phyloP scores from a whole-genome alignment of 2,888 invertebrate species.

The Megastigmus dorsalis region DNA sequence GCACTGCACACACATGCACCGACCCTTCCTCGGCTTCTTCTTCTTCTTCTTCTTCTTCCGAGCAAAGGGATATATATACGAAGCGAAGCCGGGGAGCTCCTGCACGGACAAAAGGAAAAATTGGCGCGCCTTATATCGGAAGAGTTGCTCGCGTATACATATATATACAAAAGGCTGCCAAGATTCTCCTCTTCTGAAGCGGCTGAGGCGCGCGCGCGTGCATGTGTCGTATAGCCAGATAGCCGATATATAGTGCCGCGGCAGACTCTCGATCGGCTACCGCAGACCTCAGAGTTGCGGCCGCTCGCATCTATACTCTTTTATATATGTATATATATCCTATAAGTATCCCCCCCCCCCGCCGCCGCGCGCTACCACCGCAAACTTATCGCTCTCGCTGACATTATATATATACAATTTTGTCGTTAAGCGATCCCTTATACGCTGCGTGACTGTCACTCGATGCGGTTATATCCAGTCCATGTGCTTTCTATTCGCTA shows the following conservation, averaged over 20 bases:
- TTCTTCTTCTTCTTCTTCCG: constrained; percentile 20
- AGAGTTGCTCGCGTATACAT: constrained; percentile 60
- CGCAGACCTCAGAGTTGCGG: no score
- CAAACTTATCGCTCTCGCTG: not conserved
- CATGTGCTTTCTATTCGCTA: no score
- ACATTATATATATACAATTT: constrained; percentile 23
- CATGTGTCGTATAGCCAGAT: constrained; percentile 58
- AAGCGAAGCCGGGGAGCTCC: constrained; percentile 15
- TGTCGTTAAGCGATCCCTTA: not conserved
- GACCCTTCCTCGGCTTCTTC: no score
- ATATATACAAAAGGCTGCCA: constrained; percentile 61
- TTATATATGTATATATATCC: no score
- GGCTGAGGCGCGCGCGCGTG: constrained; percentile 58
- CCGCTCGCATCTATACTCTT: constrained; percentile 57
- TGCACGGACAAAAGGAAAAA: constrained; percentile 68
- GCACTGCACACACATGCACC: constrained; percentile 6
- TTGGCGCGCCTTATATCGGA: constrained; percentile 67
- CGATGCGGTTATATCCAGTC: no score
- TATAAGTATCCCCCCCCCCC: no score
- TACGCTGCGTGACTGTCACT: no score
- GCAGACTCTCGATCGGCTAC: constrained; percentile 53
- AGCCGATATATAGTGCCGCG: constrained; percentile 43
- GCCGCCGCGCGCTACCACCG: not conserved
- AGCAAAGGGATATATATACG: not conserved
- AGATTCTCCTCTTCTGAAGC: constrained; percentile 56